Conservation (phyloP, 2,113 vertebrate species). For the Solenodon paradoxus region DNA sequence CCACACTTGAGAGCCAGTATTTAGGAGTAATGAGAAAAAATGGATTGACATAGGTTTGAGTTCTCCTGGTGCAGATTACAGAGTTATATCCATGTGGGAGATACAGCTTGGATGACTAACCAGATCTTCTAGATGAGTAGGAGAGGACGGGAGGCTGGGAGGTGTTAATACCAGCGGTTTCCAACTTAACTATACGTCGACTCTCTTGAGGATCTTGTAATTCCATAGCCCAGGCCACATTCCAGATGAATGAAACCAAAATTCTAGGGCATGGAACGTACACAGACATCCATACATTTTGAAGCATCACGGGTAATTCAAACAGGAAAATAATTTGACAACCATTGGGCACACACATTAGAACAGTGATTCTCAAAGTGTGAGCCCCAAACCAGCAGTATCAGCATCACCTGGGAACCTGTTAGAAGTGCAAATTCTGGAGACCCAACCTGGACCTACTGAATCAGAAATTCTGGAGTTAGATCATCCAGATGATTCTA, state of each 20-base stretch:
- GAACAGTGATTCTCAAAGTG: background rate
- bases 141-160: background rate
- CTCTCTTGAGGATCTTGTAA: background rate
- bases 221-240: background rate
- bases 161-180: background rate
- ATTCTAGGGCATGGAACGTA: rapidly evolving
- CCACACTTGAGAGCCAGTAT: background rate
- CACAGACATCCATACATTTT: background rate
- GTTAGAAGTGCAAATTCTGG: background rate
- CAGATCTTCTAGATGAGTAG: background rate
- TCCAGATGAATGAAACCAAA: background rate
- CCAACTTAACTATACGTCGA: background rate
- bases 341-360: background rate
- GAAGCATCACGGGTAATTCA: background rate
- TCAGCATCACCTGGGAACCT: background rate
- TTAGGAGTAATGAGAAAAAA: background rate
- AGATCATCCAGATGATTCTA: background rate
- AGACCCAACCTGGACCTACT: background rate
- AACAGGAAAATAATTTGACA: background rate
- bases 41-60: background rate
- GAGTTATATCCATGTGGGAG: background rate
- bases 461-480: background rate
- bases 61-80: background rate
- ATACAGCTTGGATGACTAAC: background rate
- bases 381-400: background rate